Base-by-base conservation (phyloP, 2,797 vertebrate genomes). In the Pipistrellus kuhlii region DNA sequence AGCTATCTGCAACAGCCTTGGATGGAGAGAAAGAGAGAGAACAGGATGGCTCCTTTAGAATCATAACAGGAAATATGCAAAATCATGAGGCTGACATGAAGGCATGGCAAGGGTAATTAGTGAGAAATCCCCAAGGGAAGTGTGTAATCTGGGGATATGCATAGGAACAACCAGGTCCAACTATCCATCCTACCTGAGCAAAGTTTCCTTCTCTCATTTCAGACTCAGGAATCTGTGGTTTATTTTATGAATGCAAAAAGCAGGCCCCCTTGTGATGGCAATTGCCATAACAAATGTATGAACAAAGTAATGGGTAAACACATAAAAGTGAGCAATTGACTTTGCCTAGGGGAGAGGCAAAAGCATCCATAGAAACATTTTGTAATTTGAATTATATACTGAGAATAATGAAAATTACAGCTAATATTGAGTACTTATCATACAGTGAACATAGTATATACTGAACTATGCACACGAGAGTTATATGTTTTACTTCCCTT, bases 201-300 rank as follows among this genome's bases (percentile, higher is more conserved):
- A 13, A 71, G 3, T 84, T 85, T 75, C 51, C 6, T 86, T 83
- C n/a, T 85, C 38, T 90, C 53, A 80, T 83, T 85, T 89, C 51
- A 73, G 44, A 4, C 15, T 85, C 69, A 66, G 44, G 46, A 78
- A 72, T 72, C 64, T 48, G 12, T 38, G 35, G 15, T 84, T 78
- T 73, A 32, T 75, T 90, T 96, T n/a, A 32, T 35, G 23, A 94
- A 90, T 51, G 44, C 86, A 86, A 76, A 73, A 6, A 81, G 66
- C 35, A 95, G 57, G 32, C 80, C 18, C 11, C 62, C 59, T 72
- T 46, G n/a, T 46, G 13, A 85, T 59, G 64, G 69, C 44, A 75
- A 21, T 80, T 64, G 51, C 87, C 80, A 57, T 15, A 94, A 80
- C 38, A 91, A 96, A 93, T 66, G 32, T 30, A 86, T 71, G 41